phyloP scores from a whole-genome alignment of 2,888 invertebrate species.

The Callyntrura sp. region DNA sequence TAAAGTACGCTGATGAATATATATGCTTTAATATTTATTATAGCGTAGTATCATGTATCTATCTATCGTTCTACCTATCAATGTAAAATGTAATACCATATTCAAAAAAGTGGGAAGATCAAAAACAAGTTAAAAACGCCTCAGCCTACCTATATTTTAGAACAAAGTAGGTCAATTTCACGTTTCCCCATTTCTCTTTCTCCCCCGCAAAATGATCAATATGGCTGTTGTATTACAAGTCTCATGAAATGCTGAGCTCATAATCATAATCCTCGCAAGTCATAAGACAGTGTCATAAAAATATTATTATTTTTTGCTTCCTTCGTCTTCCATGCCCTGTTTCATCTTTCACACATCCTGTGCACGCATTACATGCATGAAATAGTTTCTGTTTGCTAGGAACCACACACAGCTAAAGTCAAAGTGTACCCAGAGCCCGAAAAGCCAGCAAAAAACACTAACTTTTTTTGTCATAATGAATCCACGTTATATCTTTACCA shows the following conservation, averaged over 20 bases:
- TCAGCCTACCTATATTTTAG: constrained; percentile 4
- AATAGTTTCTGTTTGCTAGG: constrained; percentile 10
- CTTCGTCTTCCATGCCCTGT: constrained; percentile 27
- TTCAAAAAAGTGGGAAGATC: neutral
- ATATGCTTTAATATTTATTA: constrained; percentile 7
- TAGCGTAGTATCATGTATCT: neutral
- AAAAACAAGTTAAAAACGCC: neutral
- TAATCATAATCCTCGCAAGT: constrained; percentile 56
- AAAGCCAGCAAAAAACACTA: constrained; percentile 17
- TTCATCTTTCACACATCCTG: constrained; percentile 62
- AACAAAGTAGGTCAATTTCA: constrained; percentile 58
- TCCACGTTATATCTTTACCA: constrained; percentile 65
- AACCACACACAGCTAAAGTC: neutral
- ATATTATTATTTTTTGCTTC: constrained; percentile 45
- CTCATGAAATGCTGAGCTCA: constrained; percentile 29
- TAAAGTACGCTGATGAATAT: constrained; percentile 6
- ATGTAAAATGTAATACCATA: constrained; percentile 3
- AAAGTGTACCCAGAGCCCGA: neutral
- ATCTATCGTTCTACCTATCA: neutral
- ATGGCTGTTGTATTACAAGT: constrained; percentile 8
- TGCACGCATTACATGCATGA: constrained; percentile 45
- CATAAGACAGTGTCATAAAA: constrained; percentile 55
- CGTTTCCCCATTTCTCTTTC: constrained; percentile 19
- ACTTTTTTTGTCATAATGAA: constrained; percentile 61
- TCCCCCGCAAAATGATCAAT: constrained; percentile 56